These are phyloP conservation scores for Athalia cordata DNA, from an alignment of 2,888 invertebrate species.

Conservation along the genomic window DNA sequence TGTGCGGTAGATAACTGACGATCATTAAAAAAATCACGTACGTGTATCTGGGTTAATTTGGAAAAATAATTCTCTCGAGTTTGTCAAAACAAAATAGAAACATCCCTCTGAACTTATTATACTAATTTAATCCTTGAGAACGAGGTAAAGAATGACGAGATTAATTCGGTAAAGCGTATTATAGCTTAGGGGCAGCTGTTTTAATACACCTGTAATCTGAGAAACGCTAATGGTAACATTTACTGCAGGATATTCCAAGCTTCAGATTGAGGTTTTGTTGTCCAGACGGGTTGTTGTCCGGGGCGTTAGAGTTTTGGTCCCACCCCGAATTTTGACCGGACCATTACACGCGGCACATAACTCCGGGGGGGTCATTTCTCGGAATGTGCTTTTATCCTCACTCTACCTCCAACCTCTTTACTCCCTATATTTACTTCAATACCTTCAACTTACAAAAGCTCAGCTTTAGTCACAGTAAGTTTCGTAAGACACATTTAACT, in stretches of 20 bases:
- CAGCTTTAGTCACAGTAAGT: background rate
- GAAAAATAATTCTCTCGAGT: background rate
- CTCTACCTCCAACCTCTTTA: background rate
- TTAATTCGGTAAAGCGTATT: background rate
- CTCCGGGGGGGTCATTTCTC: constrained; percentile 2
- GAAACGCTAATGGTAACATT: constrained; percentile 32
- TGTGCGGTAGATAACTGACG: too few relatives aligned
- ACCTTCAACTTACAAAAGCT: background rate
- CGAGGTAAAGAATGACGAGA: background rate
- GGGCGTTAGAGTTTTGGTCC: background rate
- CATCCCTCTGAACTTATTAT: background rate
- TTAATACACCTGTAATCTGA: constrained; percentile 3
- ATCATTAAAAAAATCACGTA: too few relatives aligned
- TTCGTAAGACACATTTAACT: background rate
- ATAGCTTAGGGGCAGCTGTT: background rate
- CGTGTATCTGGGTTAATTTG: too few relatives aligned
- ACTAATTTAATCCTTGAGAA: background rate
- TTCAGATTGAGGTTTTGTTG: constrained; percentile 15
- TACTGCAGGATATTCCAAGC: background rate
- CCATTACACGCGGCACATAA: constrained; percentile 23
- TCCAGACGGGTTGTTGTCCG: constrained; percentile 1
- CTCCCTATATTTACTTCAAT: background rate
- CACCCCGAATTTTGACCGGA: background rate
- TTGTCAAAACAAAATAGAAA: background rate
- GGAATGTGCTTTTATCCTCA: constrained; percentile 14